Evolutionary conservation across 2,888 invertebrate species (phyloP), one percentile per base, ranked within the genome.

Genomic region (Sceliomorpha sp.): DNA sequence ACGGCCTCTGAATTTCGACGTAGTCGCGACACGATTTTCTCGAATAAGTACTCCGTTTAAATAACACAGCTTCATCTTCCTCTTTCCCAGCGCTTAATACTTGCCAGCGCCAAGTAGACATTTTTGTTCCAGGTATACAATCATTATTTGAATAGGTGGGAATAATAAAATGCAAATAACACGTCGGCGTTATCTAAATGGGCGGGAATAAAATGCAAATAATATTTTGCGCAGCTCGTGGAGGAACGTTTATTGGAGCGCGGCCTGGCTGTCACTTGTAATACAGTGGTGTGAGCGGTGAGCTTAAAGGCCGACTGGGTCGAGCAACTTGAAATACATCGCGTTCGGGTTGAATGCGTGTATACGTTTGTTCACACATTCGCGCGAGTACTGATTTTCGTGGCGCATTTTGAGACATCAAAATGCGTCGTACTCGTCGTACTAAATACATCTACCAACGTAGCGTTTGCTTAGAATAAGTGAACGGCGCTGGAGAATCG

Each of bases 391-490:
- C 64, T 60, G 59, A 64, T 70, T 64, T 50, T 47, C 58, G 58
- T 51, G 56, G 47, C 34, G 51, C 62, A 69, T 62, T 69, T 58
- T 70, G 70, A 62, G n/a, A n/a, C n/a, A n/a, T n/a, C n/a, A n/a
- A n/a, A n/a, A n/a, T n/a, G n/a, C n/a, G n/a, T n/a, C n/a, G n/a
- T n/a, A n/a, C n/a, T n/a, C n/a, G n/a, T n/a, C n/a, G n/a, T n/a
- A n/a, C n/a, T n/a, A n/a, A n/a, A n/a, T n/a, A n/a, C n/a, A n/a
- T n/a, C n/a, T n/a, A n/a, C n/a, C n/a, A n/a, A n/a, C n/a, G n/a
- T n/a, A n/a, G n/a, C n/a, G n/a, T n/a, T n/a, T n/a, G n/a, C n/a
- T n/a, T n/a, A n/a, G n/a, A n/a, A n/a, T n/a, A n/a, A n/a, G n/a
- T n/a, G n/a, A n/a, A n/a, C n/a, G n/a, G n/a, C n/a, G n/a, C n/a